A percentile compares a stretch with the other conserved stretches of the same genome.
These are phyloP conservation scores for Antechinus flavipes DNA, from an alignment of 2,113 vertebrate species.

Conservation along the genomic window DNA sequence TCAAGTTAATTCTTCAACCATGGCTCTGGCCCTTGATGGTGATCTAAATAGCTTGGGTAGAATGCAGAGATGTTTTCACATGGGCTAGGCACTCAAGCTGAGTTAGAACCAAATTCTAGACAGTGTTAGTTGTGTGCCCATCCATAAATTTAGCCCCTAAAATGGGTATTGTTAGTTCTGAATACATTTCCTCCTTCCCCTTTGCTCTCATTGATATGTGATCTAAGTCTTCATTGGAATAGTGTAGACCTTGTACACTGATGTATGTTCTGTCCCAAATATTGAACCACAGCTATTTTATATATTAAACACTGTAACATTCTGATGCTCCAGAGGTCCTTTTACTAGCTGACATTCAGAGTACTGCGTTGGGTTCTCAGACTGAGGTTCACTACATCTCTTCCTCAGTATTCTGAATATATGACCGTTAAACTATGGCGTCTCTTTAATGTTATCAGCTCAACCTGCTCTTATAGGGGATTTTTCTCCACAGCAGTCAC, in stretches of 20 bases:
- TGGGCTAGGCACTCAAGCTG: not conserved
- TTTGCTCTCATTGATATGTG: slow-evolving; percentile 26
- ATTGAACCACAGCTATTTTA: not conserved
- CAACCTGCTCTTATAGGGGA: not conserved
- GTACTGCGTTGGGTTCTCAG: not conserved
- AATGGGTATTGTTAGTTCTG: not conserved
- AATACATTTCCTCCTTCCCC: not conserved
- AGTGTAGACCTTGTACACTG: not conserved
- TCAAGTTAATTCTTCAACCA: slow-evolving; percentile 31
- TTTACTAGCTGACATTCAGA: not conserved
- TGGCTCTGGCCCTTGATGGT: slow-evolving; percentile 46
- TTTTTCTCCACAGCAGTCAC: not conserved
- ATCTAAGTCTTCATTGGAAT: slow-evolving; percentile 12
- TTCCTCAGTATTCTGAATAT: not conserved
- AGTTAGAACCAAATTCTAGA: slow-evolving; percentile 10
- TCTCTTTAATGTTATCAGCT: not conserved
- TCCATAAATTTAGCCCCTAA: not conserved
- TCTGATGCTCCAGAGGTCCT: not conserved
- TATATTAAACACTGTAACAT: not conserved
- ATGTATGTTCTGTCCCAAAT: slow-evolving; percentile 1
- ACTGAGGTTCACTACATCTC: not conserved
- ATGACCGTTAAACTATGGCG: not conserved
- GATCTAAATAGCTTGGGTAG: not conserved
- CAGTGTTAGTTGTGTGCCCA: not conserved
- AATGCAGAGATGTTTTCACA: not conserved